A percentile compares a stretch with the other conserved stretches of the same genome.
Conservation (phyloP, 2,888 invertebrate species). For the Actias luna region DNA sequence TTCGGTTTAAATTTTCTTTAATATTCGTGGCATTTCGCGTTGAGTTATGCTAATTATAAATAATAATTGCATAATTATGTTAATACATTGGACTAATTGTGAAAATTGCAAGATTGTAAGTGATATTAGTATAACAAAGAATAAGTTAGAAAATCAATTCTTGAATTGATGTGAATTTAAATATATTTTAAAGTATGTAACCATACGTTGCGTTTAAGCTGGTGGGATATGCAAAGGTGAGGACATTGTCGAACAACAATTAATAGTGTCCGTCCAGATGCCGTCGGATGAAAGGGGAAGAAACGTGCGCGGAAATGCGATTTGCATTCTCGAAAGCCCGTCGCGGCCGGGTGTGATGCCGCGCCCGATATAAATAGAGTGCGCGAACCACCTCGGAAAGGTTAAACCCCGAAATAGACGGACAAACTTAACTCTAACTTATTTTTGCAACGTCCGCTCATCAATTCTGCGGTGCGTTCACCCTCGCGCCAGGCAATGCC, state of each 20-base stretch:
- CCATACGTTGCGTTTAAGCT: too few species aligned
- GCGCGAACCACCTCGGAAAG: slow-evolving; percentile 64
- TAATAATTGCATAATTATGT: too few species aligned
- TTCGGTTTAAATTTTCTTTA: too few species aligned
- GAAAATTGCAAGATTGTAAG: too few species aligned
- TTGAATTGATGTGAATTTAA: too few species aligned
- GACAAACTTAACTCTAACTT: slow-evolving; percentile 73
- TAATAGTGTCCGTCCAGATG: slow-evolving; percentile 10
- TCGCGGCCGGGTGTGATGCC: slow-evolving; percentile 34
- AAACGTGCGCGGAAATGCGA: slow-evolving; percentile 28
- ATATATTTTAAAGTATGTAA: too few species aligned
- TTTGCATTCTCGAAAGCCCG: slow-evolving; percentile 55
- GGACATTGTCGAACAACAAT: neutral
- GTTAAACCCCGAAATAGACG: slow-evolving; percentile 70
- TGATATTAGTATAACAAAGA: too few species aligned
- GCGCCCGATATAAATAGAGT: slow-evolving; percentile 52
- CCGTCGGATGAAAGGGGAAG: neutral
- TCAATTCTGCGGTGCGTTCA: neutral
- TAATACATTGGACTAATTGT: too few species aligned
- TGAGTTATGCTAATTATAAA: too few species aligned
- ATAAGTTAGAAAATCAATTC: too few species aligned
- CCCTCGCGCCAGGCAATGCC: slow-evolving; percentile 31
- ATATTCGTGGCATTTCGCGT: too few species aligned
- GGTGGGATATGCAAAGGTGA: too few species aligned
- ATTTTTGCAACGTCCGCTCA: slow-evolving; percentile 50